A percentile compares a stretch with the other conserved stretches of the same genome.
Evolutionary conservation across 23 tunicate genomes (phyloP).

Genomic region (Clavelina lepadiformis): DNA sequence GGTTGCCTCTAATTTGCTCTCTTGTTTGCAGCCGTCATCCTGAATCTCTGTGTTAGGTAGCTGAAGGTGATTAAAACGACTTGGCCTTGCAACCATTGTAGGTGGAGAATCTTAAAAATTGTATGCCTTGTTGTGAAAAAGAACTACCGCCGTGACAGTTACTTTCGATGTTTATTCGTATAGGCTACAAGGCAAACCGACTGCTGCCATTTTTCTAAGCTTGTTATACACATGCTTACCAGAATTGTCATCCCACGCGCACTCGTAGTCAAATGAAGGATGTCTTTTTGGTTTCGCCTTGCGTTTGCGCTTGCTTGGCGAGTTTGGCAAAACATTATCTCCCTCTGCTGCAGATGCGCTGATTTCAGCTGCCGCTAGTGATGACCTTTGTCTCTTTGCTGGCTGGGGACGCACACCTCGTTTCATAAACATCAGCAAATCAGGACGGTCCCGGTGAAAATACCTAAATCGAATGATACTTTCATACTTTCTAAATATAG

Average conservation of each 20-base stretch:
- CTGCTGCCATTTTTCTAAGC: no score
- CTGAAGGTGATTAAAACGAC: no score
- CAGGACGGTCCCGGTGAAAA: constrained; percentile 57
- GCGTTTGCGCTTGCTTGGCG: constrained; percentile 31
- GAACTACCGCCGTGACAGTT: no score
- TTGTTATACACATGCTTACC: constrained; percentile 19
- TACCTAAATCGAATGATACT: constrained; percentile 17
- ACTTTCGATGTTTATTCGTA: no score
- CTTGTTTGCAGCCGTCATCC: no score
- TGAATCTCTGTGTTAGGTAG: no score
- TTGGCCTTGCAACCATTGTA: no score
- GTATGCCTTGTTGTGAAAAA: no score
- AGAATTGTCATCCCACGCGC: constrained; percentile 1
- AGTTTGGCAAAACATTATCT: not conserved
- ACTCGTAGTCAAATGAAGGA: constrained; percentile 36
- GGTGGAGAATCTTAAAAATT: no score
- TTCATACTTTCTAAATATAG: no score
- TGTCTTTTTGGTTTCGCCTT: constrained; percentile 58
- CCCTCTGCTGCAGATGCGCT: constrained; percentile 5
- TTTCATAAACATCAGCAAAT: constrained; percentile 55
- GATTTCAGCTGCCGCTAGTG: not conserved
- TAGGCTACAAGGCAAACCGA: no score
- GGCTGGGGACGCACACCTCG: constrained; percentile 27
- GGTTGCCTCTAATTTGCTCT: no score
- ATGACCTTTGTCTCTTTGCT: not conserved